These are phyloP conservation scores for Scaptodrosophila lebanonensis DNA, from an alignment of 1,140 invertebrate genomes.

Conservation along the genomic window DNA sequence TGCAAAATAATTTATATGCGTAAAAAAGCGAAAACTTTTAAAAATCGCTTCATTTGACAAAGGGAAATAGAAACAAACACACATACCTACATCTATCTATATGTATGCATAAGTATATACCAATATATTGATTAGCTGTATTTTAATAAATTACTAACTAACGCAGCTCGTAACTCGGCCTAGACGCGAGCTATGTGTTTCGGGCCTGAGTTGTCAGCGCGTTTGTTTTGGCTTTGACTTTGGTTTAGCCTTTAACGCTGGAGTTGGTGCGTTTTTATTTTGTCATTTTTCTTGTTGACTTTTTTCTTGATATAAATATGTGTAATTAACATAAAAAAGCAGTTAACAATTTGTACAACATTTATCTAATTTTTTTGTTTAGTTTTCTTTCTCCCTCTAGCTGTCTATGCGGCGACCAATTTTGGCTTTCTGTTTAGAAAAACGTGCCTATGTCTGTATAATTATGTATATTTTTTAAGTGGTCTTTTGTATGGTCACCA, in stretches of 20 bases:
- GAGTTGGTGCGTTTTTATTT: conserved; percentile 64
- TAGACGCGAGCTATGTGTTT: not conserved
- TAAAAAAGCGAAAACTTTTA: conserved; percentile 25
- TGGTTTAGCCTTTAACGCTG: conserved; percentile 38
- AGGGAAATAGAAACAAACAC: conserved; percentile 10
- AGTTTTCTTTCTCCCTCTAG: conserved; percentile 3
- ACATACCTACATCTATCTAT: too few relatives aligned
- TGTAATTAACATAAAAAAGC: conserved; percentile 71
- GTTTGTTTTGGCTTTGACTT: conserved; percentile 29
- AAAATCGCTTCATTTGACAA: conserved; percentile 50
- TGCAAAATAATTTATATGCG: conserved; percentile 48
- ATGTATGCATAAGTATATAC: too few relatives aligned
- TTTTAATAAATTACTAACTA: conserved; percentile 44
- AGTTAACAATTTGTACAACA: conserved; percentile 76
- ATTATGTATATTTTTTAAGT: conserved; percentile 49
- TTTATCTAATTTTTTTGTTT: conserved; percentile 71
- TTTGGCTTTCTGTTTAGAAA: conserved; percentile 12
- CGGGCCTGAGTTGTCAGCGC: conserved; percentile 34
- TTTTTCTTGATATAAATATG: conserved; percentile 57
- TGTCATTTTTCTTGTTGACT: conserved; percentile 50
- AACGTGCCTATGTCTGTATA: conserved; percentile 25
- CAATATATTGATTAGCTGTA: conserved; percentile 1
- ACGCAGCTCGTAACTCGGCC: not conserved
- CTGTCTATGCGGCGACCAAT: not conserved
- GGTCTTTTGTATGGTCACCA: conserved; percentile 63